Base-by-base conservation (phyloP, 2,113 vertebrate genomes). In the Paralichthys olivaceus region DNA sequence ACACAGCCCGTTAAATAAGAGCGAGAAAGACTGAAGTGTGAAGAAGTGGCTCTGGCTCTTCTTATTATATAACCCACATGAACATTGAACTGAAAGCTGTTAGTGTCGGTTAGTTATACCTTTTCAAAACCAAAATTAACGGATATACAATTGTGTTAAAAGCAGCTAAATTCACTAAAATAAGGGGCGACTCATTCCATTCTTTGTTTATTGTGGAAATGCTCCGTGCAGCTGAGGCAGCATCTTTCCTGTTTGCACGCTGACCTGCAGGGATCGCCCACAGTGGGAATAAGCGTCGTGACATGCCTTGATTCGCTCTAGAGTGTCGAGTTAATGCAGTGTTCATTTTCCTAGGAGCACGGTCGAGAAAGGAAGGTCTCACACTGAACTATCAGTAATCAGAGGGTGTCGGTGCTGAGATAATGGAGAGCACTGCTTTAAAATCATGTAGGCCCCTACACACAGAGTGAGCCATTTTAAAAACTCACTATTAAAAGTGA, bases 371-470 rank as follows among this genome's bases (percentile, higher is more conserved):
- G 23, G 19, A 19, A 34, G 0, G 12, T 60, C 20, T 61, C 49
- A n/a, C 62, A 45, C 11, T n/a, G 5, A 11, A 1, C 26, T 47
- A 6, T 25, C 70, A 56, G 57, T 28, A 69, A 85, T 85, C 71
- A 79, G 1, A 2, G 60, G 64, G 84, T 29, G 67, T 79, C 61
- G n/a, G n/a, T 2, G 53, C 14, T 20, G 34, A 49, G 0, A 54
- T 59, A 7, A 68, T 19, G 8, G 19, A 68, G 6, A n/a, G 69
- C 34, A 28, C 3, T 3, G 20, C 25, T 17, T 1, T 60, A 8
- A 15, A n/a, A 40, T 37, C 19, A 13, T 45, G 4, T 28, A 28
- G 28, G 28, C 28, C 28, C 28, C 28, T 28, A 4, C 28, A 5
- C 45, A 49, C 45, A 49, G 37, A 40, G 45, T 19, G 22, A 26